Base-by-base conservation (phyloP, 2,113 vertebrate genomes). In the Archocentrus centrarchus region DNA sequence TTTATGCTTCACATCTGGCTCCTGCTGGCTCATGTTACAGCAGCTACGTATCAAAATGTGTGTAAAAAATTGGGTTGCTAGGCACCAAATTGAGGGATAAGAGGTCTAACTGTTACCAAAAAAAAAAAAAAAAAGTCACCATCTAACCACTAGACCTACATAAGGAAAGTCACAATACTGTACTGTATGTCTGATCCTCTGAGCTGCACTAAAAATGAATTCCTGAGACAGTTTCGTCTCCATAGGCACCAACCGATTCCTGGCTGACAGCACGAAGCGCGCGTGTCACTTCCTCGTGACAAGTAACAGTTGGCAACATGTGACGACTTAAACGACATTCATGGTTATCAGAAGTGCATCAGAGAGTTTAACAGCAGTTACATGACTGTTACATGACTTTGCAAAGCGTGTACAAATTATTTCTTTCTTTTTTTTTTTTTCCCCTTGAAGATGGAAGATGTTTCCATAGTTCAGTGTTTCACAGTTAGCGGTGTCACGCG, bases 171-270 rank as follows among this genome's bases (percentile, higher is more conserved):
- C 32, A 24, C 66, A 64, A 81, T 83, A 61, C 35, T 57, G 61
- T 83, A 61, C 35, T 57, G 61, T 14, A 24, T 30, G 62, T 57
- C 59, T 2, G 68, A 53, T 44, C 47, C 39, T 64, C 17, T 37
- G 41, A 55, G 60, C 77, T 6, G 64, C 79, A 50, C 59, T 77
- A 75, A 80, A 86, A 89, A 59, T 59, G n/a, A 58, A 79, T 83
- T 53, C 86, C 58, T 32, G 61, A 24, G 64, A 61, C 64, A 83
- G 35, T 79, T 70, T 78, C 58, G 47, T 64, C 76, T 24, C 6
- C 58, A 20, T 60, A 59, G 37, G 11, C 8, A 22, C 3, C 60
- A 37, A 24, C 30, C 66, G 20, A 73, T 11, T 77, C 58, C 59
- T 4, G 75, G 75, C 22, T 73, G 83, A 79, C 58, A 39, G 60